Evolutionary conservation across 1,140 invertebrate genomes (phyloP).

Genomic region (Papilio glaucus): DNA sequence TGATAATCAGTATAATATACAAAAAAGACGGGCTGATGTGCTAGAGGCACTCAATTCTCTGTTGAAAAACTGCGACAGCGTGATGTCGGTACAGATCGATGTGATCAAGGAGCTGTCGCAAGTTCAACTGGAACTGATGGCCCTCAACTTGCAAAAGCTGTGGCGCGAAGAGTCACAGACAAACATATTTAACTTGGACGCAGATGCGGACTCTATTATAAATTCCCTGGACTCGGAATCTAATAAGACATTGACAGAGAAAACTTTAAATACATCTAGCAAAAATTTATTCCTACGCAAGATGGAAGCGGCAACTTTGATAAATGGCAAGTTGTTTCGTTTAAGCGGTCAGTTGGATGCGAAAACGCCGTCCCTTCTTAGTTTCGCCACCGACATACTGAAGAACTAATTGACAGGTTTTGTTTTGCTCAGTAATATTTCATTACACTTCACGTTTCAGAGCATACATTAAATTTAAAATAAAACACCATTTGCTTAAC

Average conservation of each 20-base stretch:
- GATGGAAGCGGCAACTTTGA: constrained; percentile 73
- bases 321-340: constrained; percentile 69
- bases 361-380: constrained; percentile 61
- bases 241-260: constrained; percentile 73
- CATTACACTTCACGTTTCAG: background rate
- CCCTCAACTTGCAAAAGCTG: constrained; percentile 83
- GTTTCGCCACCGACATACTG: constrained; percentile 49
- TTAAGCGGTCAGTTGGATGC: constrained; percentile 64
- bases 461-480: constrained; percentile 16
- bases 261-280: constrained; percentile 64
- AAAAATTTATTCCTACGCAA: constrained; percentile 73
- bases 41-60: constrained; percentile 84
- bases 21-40: constrained; percentile 88
- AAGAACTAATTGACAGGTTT: constrained; percentile 42
- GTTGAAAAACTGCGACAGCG: constrained; percentile 70
- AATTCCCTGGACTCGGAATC: constrained; percentile 70
- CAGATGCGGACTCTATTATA: constrained; percentile 69
- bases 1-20: constrained; percentile 88
- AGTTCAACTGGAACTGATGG: constrained; percentile 85
- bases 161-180: constrained; percentile 75
- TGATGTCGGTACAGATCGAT: constrained; percentile 75
- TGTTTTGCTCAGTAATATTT: constrained; percentile 8
- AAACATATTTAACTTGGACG: constrained; percentile 66
- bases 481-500: constrained; percentile 32
- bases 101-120: constrained; percentile 77